Percentiles rank a stretch among this genome's conserved stretches.
Evolutionary conservation across 2,888 invertebrate genomes (phyloP).

Genomic region (Pachydiplax longipennis): DNA sequence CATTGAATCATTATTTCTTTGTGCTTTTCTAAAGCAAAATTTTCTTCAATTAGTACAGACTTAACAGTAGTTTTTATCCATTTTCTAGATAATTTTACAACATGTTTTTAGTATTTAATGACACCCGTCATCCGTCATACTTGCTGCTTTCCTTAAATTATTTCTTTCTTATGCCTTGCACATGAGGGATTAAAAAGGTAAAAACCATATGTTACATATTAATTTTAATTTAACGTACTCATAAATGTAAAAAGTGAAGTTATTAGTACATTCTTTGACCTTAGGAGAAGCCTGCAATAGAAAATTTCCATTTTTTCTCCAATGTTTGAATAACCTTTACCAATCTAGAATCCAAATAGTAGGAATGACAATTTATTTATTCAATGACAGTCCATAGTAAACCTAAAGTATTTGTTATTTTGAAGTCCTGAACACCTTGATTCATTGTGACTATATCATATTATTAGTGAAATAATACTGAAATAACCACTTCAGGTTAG

Average conservation of each 20-base stretch:
- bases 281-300: conserved; percentile 19
- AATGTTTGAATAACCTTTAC: neutral
- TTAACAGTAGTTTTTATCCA: no score
- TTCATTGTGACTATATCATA: neutral
- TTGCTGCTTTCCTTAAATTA: conserved; percentile 17
- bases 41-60: no score
- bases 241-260: neutral
- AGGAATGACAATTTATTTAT: neutral
- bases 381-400: neutral
- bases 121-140: neutral
- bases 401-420: neutral
- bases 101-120: neutral
- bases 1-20: no score
- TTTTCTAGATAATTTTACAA: no score
- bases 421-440: neutral
- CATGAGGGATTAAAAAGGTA: conserved; percentile 22
- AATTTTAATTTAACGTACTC: neutral
- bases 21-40: no score
- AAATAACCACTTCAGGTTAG: conserved; percentile 16
- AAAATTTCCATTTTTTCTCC: neutral
- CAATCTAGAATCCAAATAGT: neutral
- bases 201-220: neutral
- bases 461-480: neutral
- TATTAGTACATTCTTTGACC: neutral
- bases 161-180: conserved; percentile 28